These are phyloP conservation scores for Drosophila arizonae DNA, from an alignment of 1,140 invertebrate genomes.

Conservation along the genomic window DNA sequence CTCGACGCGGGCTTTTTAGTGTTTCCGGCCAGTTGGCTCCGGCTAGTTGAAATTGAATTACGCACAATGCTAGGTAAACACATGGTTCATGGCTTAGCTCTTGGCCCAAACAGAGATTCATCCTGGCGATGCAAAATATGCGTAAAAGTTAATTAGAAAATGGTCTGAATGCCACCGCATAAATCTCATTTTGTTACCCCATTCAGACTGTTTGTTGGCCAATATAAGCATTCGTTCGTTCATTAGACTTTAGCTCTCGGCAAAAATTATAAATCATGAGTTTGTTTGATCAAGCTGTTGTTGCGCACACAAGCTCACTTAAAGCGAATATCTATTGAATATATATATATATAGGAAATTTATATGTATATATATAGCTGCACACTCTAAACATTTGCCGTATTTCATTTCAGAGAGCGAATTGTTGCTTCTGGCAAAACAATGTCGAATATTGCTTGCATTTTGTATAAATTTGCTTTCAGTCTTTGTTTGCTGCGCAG, in stretches of 20 bases:
- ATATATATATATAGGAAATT: neutral
- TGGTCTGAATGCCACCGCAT: constrained; percentile 38
- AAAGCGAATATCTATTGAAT: neutral
- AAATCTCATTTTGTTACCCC: constrained; percentile 16
- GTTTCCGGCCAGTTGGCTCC: constrained; percentile 68
- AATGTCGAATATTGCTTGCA: constrained; percentile 20
- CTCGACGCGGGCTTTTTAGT: constrained; percentile 60
- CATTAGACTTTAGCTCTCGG: neutral
- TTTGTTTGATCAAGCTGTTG: constrained; percentile 24
- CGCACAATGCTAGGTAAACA: constrained; percentile 70
- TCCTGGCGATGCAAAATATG: constrained; percentile 14
- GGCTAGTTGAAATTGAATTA: constrained; percentile 58
- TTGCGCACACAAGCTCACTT: constrained; percentile 2
- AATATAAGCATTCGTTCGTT: neutral
- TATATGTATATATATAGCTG: neutral
- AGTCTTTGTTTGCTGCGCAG: constrained; percentile 4
- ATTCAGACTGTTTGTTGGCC: neutral
- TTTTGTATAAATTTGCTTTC: constrained; percentile 21
- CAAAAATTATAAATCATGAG: constrained; percentile 1
- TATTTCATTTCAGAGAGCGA: neutral
- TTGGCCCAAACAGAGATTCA: constrained; percentile 8
- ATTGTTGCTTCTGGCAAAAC: constrained; percentile 6
- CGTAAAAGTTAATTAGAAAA: constrained; percentile 67
- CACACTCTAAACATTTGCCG: neutral
- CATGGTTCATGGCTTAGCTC: constrained; percentile 43